Evolutionary conservation across 1,140 invertebrate genomes (phyloP).

Genomic region (Parapsyche elsis): DNA sequence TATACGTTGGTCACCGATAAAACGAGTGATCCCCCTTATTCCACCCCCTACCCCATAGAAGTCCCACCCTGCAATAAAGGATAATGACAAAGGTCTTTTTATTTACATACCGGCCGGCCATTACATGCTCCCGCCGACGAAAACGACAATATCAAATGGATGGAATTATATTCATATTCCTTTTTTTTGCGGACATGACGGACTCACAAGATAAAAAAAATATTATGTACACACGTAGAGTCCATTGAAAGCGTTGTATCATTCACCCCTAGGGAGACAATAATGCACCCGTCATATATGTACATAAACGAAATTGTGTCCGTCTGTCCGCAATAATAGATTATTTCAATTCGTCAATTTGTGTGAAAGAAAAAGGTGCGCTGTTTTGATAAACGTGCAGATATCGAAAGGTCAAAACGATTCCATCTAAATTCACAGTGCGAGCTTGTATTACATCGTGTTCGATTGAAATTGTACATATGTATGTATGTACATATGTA

Average conservation of each 20-base stretch:
- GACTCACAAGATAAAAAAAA: conserved; percentile 30
- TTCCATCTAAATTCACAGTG: no score
- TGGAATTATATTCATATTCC: conserved; percentile 35
- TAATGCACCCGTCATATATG: not conserved
- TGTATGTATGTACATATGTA: no score
- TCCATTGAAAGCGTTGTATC: conserved; percentile 10
- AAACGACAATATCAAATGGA: conserved; percentile 36
- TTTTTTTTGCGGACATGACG: conserved; percentile 23
- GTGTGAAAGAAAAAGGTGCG: no score
- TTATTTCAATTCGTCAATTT: no score
- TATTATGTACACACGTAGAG: not conserved
- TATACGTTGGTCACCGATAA: conserved; percentile 18
- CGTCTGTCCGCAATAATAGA: no score
- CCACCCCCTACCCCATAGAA: not conserved
- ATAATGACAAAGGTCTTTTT: conserved; percentile 41
- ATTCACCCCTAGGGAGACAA: not conserved
- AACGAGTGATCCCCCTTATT: not conserved
- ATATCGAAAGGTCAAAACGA: no score
- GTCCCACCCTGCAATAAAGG: conserved; percentile 14
- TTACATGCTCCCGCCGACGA: conserved; percentile 16
- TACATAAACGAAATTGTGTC: no score
- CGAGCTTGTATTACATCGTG: no score
- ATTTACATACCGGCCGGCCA: conserved; percentile 31
- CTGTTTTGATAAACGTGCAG: no score
- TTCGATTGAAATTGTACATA: no score